Conservation (phyloP, 2,797 vertebrate genomes). For the Knipowitschia caucasica region DNA sequence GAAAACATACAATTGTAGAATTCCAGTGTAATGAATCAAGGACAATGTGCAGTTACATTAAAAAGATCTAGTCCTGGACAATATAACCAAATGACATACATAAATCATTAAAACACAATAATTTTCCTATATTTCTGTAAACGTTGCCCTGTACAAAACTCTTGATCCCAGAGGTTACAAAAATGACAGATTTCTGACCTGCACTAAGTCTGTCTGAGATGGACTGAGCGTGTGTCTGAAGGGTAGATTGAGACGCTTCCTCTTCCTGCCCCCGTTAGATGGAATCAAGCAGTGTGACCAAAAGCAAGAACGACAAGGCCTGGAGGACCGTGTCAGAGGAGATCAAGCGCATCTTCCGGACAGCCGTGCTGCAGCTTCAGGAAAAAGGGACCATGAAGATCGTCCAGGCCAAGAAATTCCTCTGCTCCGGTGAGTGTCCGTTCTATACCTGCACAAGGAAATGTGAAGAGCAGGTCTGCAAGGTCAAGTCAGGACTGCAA, state of each 20-base stretch:
- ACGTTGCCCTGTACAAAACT: background rate
- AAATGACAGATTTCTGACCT: background rate
- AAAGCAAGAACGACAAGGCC: conserved; percentile 84
- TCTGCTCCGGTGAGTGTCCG: conserved; percentile 87
- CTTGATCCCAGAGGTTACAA: background rate
- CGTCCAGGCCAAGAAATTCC: conserved; percentile 90
- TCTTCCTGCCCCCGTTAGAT: conserved; percentile 68
- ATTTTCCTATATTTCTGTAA: background rate
- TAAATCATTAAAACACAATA: too few species aligned
- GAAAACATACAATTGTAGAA: too few species aligned
- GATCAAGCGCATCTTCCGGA: conserved; percentile 93
- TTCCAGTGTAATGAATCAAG: too few species aligned
- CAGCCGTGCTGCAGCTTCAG: conserved; percentile 88
- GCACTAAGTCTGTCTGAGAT: conserved; percentile 1
- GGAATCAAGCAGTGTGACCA: conserved; percentile 83
- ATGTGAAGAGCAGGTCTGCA: too few species aligned
- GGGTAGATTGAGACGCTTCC: conserved; percentile 21
- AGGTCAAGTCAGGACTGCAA: too few species aligned
- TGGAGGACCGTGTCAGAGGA: conserved; percentile 95
- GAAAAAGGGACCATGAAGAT: conserved; percentile 95
- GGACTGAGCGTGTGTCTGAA: conserved; percentile 10
- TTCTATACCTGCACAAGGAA: too few species aligned
- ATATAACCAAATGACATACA: too few species aligned
- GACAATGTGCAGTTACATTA: too few species aligned
- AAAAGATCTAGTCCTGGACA: too few species aligned